Evolutionary conservation across 2,113 vertebrate species (phyloP).

Genomic region (Plectropomus leopardus): DNA sequence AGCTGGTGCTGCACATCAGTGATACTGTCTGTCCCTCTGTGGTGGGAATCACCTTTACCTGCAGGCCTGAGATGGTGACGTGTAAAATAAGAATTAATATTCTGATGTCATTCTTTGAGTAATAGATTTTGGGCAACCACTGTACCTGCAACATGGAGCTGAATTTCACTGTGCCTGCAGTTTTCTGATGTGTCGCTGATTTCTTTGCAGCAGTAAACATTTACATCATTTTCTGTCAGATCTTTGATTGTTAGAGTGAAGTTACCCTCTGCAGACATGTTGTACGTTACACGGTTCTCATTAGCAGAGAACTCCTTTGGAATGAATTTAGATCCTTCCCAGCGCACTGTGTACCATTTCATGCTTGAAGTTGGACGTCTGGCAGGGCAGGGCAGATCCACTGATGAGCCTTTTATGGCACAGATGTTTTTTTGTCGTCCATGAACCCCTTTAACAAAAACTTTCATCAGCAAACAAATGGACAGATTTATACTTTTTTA

Average conservation of each 20-base stretch:
- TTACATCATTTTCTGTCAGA: not conserved
- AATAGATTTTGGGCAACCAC: not conserved
- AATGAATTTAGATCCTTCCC: fast-evolving
- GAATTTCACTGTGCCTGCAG: not conserved
- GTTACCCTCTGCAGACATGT: not conserved
- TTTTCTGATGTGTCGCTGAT: not conserved
- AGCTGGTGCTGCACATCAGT: not conserved
- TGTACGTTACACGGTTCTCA: not conserved
- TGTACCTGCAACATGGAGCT: not conserved
- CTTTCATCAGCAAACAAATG: not conserved
- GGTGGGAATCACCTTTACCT: not conserved
- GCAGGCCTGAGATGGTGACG: not conserved
- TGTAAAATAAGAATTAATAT: not conserved
- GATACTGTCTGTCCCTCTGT: constrained; percentile 3
- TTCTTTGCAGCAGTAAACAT: not conserved
- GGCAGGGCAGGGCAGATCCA: not conserved
- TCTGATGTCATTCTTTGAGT: not conserved
- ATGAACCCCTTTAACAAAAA: not conserved
- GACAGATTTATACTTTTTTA: not conserved
- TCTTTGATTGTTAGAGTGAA: not conserved
- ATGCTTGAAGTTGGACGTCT: not conserved
- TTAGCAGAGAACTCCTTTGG: not conserved
- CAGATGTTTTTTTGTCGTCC: not conserved
- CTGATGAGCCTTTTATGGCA: not conserved
- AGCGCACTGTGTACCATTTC: not conserved